Base-by-base conservation (phyloP, 2,113 vertebrate genomes). In the Barnardius zonarius region DNA sequence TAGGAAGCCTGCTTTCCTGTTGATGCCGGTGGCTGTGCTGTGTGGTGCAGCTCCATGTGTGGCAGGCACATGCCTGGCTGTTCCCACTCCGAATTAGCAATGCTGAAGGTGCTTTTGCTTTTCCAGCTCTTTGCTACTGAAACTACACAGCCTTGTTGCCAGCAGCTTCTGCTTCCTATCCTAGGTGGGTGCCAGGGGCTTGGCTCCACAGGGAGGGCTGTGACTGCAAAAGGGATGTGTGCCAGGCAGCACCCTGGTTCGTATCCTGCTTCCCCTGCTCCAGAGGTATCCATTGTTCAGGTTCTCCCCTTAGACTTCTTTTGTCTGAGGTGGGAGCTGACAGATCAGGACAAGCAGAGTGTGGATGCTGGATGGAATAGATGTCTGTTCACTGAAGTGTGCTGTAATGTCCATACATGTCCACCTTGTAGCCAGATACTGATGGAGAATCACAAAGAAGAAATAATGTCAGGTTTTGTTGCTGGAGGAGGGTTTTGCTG, bases 321-420 rank as follows among this genome's bases (percentile, higher is more conserved):
- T 6, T 10, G 19, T 68, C 24, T 39, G 68, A 92, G 46, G 52
- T 4, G 4, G 46, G 30, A 93, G 59, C 52, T 67, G 55, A 27
- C 19, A 6, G 2, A 17, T 49, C 28, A 86, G 62, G 49, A n/a
- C 22, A 37, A 62, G 31, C 8, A 3, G 69, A 39, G 35, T 7
- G 28, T 14, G 59, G 27, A 8, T 52, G 59, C 10, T 61, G 59
- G 48, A 85, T 33, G 22, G 37, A 35, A 61, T 7, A 73, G 30
- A 12, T 46, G 31, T 67, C 35, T 52, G 12, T 30, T 72, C 67
- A 46, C 52, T 88, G 79, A 51, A 0, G 0, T 30, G 22, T 62
- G 41, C 30, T 0, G 0, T 67, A 27, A 18, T 9, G 15, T 43
- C 62, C 49, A 4, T 11, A 22, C 2, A 0, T 23, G n/a, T 72